Conservation (phyloP, 2,113 vertebrate genomes). For the Athene cunicularia region DNA sequence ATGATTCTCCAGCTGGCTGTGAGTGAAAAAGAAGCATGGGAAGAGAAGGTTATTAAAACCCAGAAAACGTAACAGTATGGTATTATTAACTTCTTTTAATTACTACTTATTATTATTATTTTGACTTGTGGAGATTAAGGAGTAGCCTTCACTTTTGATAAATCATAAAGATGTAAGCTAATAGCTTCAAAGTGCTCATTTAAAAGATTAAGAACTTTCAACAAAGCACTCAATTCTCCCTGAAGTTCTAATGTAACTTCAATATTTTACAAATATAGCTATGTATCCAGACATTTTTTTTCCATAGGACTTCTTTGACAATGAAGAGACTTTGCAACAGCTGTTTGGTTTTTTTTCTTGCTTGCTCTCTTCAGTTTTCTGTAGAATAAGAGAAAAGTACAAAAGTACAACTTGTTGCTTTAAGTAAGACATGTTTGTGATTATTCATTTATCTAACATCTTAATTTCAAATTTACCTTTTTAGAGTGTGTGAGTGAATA, state of each 20-base stretch:
- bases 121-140: background rate
- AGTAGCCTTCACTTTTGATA: background rate
- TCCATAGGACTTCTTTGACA: background rate
- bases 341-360: background rate
- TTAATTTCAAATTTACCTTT: background rate
- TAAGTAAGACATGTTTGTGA: fast-evolving
- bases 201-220: background rate
- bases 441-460: background rate
- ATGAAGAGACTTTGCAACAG: background rate
- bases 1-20: background rate
- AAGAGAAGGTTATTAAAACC: background rate
- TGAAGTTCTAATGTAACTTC: background rate
- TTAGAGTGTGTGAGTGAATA: background rate
- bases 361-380: background rate
- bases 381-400: background rate
- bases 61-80: background rate
- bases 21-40: background rate
- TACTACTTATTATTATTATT: background rate
- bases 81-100: background rate
- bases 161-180: background rate
- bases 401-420: background rate
- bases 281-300: background rate
- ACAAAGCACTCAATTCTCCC: background rate
- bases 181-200: background rate
- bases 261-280: background rate